Evolutionary conservation across 2,888 invertebrate species (phyloP), one percentile per base, ranked within the genome.

Genomic region (Drosophila macrospina): DNA sequence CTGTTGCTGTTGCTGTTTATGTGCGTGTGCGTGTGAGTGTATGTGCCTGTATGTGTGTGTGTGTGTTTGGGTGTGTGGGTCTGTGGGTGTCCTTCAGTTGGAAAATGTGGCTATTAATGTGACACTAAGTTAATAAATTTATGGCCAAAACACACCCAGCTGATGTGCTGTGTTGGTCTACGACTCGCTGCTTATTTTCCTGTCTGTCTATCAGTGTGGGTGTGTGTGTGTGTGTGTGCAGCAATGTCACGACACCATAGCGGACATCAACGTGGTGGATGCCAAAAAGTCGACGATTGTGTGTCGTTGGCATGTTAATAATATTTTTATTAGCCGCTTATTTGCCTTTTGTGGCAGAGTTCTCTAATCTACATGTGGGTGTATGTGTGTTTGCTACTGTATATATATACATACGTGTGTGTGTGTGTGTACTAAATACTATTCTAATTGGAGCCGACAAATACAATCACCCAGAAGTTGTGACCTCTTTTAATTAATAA

Each of bases 61-160:
- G n/a, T 24, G 8, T 45, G 24, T 41, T 28, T 30, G 15, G 47
- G 2, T 36, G n/a, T 37, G 13, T 47, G 10, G 24, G 39, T 7
- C 16, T 32, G 50, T 70, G 54, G 41, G 39, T 44, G 69, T 66
- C 59, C 52, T 65, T 59, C 20, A 70, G 73, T 70, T 78, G 26
- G 74, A 72, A 69, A 76, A 67, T 66, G 78, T 70, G 81, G 69
- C 81, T 71, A 82, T 85, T 84, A 86, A 85, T 78, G 84, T 82
- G 84, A 85, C 86, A 86, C 82, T 86, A 86, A 85, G 86, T 84
- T 85, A 84, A 85, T 85, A 85, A 86, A 85, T 86, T 85, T 86
- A 85, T 86, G 86, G 74, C 78, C 59, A 65, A 82, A 84, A 80
- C 86, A 85, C 86, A 86, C 86, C 82, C 80, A 80, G 65, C 76